Evolutionary conservation across 1,140 invertebrate genomes (phyloP), one percentile per base, ranked within the genome.

Genomic region (Maconellicoccus hirsutus): DNA sequence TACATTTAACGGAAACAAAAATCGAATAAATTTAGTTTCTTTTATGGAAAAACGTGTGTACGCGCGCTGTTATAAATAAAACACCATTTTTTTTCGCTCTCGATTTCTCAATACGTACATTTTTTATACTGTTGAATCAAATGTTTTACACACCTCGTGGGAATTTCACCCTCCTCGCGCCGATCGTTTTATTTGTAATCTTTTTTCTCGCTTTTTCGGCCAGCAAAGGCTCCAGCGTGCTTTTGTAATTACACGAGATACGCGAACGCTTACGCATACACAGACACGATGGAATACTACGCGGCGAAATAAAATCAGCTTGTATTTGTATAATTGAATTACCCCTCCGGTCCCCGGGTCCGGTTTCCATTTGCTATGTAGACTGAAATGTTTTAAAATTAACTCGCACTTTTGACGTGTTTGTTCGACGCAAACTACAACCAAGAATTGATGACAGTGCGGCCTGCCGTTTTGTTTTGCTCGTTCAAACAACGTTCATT

Each of bases 121-220:
- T 52, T 52, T 52, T 52, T 52, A 52, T 52, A 52, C 42, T 52
- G 42, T 52, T 52, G 42, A 52, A 52, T 52, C 42, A 52, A 52
- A 52, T 52, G 42, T 52, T 52, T 52, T 52, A 52, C 42, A 52
- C 42, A 52, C 42, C 42, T 52, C 42, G 4, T 52, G 42, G 42
- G 42, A 52, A 52, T 52, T 8, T 52, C 6, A 19, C 42, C 42
- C 12, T 52, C 3, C 42, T 19, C n/a, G 10, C n/a, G 10, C 42
- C n/a, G 42, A 52, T 52, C 42, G 42, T 52, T 52, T 52, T 19
- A 52, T 52, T 52, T 16, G 42, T 16, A 16, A 19, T 14, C 42
- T 52, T 52, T 52, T 52, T 52, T 52, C 3, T 16, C 42, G 12
- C 42, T 52, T 19, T 52, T 14, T 19, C 42, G 14, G 6, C 33